Conservation (phyloP, 2,797 vertebrate species). For the Kryptolebias ocellatus region DNA sequence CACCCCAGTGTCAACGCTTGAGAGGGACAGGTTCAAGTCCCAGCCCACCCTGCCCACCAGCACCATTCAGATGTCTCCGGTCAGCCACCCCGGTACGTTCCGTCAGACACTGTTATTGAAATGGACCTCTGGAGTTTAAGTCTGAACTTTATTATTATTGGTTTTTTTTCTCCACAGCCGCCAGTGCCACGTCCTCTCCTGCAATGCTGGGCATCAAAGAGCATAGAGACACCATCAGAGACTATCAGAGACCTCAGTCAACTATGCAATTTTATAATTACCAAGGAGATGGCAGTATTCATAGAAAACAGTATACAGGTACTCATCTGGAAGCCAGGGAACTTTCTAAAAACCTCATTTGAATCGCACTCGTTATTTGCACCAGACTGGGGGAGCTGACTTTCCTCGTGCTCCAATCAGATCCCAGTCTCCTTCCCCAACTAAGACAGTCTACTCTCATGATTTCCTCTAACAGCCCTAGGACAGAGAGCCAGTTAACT, state of each 20-base stretch:
- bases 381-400: constrained; percentile 30
- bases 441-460: constrained; percentile 38
- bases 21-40: constrained; percentile 94
- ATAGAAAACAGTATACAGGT: constrained; percentile 94
- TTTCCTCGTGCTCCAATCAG: not conserved
- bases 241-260: constrained; percentile 91
- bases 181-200: constrained; percentile 95
- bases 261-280: constrained; percentile 97
- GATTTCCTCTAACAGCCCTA: constrained; percentile 17
- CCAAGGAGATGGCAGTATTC: constrained; percentile 89
- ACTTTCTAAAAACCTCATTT: constrained; percentile 4
- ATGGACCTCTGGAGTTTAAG: constrained; percentile 58
- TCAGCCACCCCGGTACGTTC: constrained; percentile 91
- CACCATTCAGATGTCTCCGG: constrained; percentile 92
- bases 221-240: constrained; percentile 83
- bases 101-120: constrained; percentile 30
- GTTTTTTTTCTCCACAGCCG: constrained; percentile 78
- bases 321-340: constrained; percentile 42
- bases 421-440: not conserved
- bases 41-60: constrained; percentile 92
- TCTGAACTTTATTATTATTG: constrained; percentile 15
- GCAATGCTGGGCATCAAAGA: constrained; percentile 94
- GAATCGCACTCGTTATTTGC: constrained; percentile 20
- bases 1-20: constrained; percentile 94
- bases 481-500: constrained; percentile 40